Percentiles rank a stretch among this genome's conserved stretches.
phyloP scores from a whole-genome alignment of 2,888 invertebrate species.

The Melolontha melolontha region DNA sequence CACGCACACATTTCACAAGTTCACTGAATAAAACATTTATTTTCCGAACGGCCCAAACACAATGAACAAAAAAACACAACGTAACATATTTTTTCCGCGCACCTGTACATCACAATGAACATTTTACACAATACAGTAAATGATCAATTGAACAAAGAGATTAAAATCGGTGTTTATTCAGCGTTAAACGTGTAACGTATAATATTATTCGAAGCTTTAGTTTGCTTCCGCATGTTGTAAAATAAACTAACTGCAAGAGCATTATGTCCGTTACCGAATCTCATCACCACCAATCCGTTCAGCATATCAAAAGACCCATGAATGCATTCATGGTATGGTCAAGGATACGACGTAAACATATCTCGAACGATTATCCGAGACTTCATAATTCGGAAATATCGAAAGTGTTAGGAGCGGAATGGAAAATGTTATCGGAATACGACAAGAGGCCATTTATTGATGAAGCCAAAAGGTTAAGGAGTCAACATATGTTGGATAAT shows the following conservation, averaged over 20 bases:
- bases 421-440: slow-evolving; percentile 83
- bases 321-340: slow-evolving; percentile 94
- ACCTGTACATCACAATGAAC: slow-evolving; percentile 54
- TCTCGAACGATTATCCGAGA: slow-evolving; percentile 85
- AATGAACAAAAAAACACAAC: slow-evolving; percentile 48
- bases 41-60: slow-evolving; percentile 33
- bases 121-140: slow-evolving; percentile 57
- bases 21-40: slow-evolving; percentile 51
- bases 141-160: slow-evolving; percentile 62
- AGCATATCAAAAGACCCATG: slow-evolving; percentile 93
- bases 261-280: slow-evolving; percentile 31
- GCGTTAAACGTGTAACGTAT: slow-evolving; percentile 60
- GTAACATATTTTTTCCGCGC: slow-evolving; percentile 48
- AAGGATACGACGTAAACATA: slow-evolving; percentile 81
- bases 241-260: slow-evolving; percentile 18
- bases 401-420: slow-evolving; percentile 84
- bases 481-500: slow-evolving; percentile 64
- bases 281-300: slow-evolving; percentile 18
- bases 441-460: slow-evolving; percentile 91
- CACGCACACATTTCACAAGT: slow-evolving; percentile 47
- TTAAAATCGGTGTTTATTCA: slow-evolving; percentile 64
- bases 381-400: slow-evolving; percentile 85
- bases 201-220: slow-evolving; percentile 48
- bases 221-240: slow-evolving; percentile 50
- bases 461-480: slow-evolving; percentile 77